Base-by-base conservation (phyloP, 2,797 vertebrate genomes). In the Gorsachius magnificus region DNA sequence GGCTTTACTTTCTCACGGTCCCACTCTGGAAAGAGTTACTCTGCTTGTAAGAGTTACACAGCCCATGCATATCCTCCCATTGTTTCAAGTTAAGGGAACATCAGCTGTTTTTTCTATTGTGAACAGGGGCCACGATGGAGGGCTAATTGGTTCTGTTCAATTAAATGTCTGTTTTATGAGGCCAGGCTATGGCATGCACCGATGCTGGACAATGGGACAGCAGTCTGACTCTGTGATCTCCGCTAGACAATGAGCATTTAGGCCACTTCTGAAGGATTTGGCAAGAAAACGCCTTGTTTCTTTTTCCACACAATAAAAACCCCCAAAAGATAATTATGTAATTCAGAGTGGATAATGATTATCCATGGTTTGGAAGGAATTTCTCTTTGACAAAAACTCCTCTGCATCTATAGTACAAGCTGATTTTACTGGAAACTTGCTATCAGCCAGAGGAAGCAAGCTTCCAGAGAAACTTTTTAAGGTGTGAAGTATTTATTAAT, bases 1-100 rank as follows among this genome's bases (percentile, higher is more conserved):
- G 83, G 85, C 85, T 92, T 93, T 71, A 91, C 96, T 98, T 97
- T 96, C 96, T 97, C 95, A 91, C 89, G 96, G 89, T 95, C 94
- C 81, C 35, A 57, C 88, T 97, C 74, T 91, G 89, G 93, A 97
- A 97, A 89, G 86, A 85, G 93, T 94, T 90, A 88, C 75, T 96
- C 57, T 2, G 69, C 90, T 70, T 95, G 26, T 93, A 91, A 92
- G 94, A 89, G 65, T 93, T 85, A 41, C 81, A 60, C 31, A 85
- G 90, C 71, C 86, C 86, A 31, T 88, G 85, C 71, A 88, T 90
- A 63, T 95, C 92, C 86, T 93, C 81, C 93, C 83, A 94, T 93
- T 97, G 96, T 98, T 97, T 95, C 93, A 95, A 65, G 94, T 89
- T 71, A 95, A 95, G 92, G 77, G 71, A 77, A 89, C 90, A 96